These are phyloP conservation scores for Pachypeltis micranthus DNA, from an alignment of 1,140 invertebrate genomes.

Conservation along the genomic window DNA sequence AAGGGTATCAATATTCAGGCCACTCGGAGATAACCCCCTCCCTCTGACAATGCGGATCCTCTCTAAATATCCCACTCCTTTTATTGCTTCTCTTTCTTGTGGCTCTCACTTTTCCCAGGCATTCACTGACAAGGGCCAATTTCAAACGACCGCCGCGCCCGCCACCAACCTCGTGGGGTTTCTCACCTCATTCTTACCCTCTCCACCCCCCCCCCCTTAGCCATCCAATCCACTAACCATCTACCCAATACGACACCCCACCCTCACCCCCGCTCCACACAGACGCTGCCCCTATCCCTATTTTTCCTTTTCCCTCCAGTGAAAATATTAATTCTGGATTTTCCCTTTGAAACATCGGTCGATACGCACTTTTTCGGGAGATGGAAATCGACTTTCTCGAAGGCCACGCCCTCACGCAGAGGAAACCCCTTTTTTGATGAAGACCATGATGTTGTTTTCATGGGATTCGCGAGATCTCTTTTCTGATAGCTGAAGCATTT, in stretches of 20 bases:
- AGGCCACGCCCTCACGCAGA: too few relatives aligned
- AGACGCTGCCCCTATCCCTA: not conserved
- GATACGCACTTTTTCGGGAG: not conserved
- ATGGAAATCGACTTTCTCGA: too few relatives aligned
- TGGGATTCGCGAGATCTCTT: too few relatives aligned
- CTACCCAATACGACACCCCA: too few relatives aligned
- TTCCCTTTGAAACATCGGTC: not conserved
- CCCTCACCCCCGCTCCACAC: not conserved
- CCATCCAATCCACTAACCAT: too few relatives aligned
- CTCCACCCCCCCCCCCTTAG: not conserved
- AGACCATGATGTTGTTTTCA: too few relatives aligned
- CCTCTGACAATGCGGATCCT: not conserved
- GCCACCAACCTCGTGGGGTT: not conserved
- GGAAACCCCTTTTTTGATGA: too few relatives aligned
- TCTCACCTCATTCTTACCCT: not conserved
- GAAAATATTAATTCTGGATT: not conserved
- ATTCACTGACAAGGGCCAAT: not conserved
- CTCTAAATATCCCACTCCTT: not conserved
- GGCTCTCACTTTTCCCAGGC: not conserved
- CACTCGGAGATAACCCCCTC: not conserved
- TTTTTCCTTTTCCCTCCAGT: not conserved
- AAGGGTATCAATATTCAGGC: not conserved
- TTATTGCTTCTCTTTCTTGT: not conserved
- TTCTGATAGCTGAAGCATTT: too few relatives aligned
- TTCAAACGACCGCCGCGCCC: not conserved